A percentile compares a stretch with the other conserved stretches of the same genome.
Conservation (phyloP, 2,888 invertebrate species). For the Cremastinae sp. region DNA sequence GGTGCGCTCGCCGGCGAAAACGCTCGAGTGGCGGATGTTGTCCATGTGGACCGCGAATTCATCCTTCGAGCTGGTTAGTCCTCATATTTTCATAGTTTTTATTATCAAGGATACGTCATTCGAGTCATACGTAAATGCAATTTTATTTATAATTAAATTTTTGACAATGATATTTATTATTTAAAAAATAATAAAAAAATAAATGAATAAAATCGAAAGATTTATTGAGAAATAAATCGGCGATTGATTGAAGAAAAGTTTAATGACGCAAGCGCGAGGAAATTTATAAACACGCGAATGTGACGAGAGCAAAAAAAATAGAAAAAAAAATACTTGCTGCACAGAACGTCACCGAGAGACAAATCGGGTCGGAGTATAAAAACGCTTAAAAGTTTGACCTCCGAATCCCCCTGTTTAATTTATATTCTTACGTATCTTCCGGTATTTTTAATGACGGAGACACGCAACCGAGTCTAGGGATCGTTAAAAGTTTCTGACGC, state of each 20-base stretch:
- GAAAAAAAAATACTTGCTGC: constrained; percentile 7
- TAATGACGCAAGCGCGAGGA: constrained; percentile 19
- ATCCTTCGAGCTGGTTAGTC: constrained; percentile 78
- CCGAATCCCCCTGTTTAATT: constrained; percentile 31
- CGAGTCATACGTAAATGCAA: no score
- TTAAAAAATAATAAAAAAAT: no score
- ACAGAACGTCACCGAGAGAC: constrained; percentile 15
- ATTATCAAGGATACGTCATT: no score
- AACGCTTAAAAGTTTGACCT: constrained; percentile 39
- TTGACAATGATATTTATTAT: no score
- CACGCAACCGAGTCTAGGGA: constrained; percentile 27
- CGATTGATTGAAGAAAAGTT: constrained; percentile 17
- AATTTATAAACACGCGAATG: not conserved
- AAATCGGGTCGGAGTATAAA: not conserved
- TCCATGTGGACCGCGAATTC: constrained; percentile 83
- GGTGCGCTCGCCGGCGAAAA: constrained; percentile 88
- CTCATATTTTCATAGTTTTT: constrained; percentile 21
- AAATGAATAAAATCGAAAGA: not conserved
- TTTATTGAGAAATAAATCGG: not conserved
- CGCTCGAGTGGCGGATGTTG: constrained; percentile 83
- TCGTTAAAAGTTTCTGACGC: constrained; percentile 21
- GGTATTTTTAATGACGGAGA: constrained; percentile 37
- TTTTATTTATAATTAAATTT: no score
- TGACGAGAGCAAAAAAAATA: not conserved
- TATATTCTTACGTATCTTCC: constrained; percentile 29